phyloP scores from a whole-genome alignment of 2,797 vertebrate genomes.

The Phoebastria nigripes region DNA sequence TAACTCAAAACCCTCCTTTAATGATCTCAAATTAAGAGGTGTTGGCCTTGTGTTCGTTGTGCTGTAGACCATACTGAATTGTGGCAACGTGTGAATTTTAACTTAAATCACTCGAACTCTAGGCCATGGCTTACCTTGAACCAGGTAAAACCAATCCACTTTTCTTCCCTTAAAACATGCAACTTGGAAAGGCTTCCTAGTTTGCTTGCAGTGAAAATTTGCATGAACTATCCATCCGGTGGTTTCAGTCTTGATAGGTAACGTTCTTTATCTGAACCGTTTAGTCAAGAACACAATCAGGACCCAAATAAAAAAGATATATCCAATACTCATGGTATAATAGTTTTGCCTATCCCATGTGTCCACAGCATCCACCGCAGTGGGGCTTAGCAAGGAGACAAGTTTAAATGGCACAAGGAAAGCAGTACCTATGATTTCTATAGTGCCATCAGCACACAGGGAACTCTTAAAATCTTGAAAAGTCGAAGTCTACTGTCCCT shows the following conservation, averaged over 20 bases:
- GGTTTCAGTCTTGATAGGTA: neutral
- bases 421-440: neutral
- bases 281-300: neutral
- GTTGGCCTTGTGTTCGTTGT: neutral
- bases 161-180: neutral
- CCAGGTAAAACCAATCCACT: neutral
- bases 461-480: neutral
- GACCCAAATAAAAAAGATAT: neutral
- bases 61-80: neutral
- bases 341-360: fast-evolving
- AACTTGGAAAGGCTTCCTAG: neutral
- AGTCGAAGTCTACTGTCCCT: neutral
- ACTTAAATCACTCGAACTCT: neutral
- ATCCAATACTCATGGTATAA: neutral
- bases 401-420: neutral
- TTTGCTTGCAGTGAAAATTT: neutral
- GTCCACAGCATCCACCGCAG: neutral
- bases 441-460: neutral
- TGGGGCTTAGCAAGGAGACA: neutral
- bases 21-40: neutral
- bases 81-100: neutral
- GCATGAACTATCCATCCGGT: neutral
- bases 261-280: neutral
- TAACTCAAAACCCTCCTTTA: neutral
- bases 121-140: neutral